These are phyloP conservation scores for Diabrotica undecimpunctata DNA, from an alignment of 1,140 invertebrate species.

Conservation along the genomic window DNA sequence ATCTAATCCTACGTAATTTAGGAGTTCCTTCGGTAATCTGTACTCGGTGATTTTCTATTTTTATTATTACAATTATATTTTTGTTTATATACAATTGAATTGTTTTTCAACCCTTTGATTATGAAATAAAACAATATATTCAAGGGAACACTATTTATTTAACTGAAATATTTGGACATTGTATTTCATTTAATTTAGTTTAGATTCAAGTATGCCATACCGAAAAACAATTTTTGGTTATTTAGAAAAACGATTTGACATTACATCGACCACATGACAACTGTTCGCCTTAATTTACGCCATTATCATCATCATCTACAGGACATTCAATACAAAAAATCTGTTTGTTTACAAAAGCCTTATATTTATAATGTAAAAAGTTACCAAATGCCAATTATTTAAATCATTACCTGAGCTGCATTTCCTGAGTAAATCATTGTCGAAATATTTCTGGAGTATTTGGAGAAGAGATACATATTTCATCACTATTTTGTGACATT, in stretches of 20 bases:
- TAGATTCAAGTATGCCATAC: slow-evolving; percentile 38
- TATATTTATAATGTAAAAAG: slow-evolving; percentile 19
- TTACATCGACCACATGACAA: slow-evolving; percentile 16
- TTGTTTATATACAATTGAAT: too few species aligned
- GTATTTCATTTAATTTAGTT: slow-evolving; percentile 29
- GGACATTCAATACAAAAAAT: slow-evolving; percentile 6
- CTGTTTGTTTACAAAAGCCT: neutral
- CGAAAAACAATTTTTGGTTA: slow-evolving; percentile 9
- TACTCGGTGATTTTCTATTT: too few species aligned
- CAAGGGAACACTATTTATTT: slow-evolving; percentile 51
- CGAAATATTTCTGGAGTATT: too few species aligned
- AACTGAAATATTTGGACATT: slow-evolving; percentile 41
- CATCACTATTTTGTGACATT: too few species aligned
- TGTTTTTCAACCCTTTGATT: neutral
- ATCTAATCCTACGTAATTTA: too few species aligned
- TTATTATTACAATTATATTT: too few species aligned
- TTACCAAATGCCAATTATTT: slow-evolving; percentile 9
- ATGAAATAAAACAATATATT: slow-evolving; percentile 8
- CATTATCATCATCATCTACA: slow-evolving; percentile 25
- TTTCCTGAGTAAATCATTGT: slow-evolving; percentile 41
- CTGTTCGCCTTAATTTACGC: slow-evolving; percentile 11
- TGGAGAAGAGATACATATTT: too few species aligned
- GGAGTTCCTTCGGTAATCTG: too few species aligned
- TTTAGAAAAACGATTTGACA: slow-evolving; percentile 9
- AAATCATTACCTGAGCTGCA: slow-evolving; percentile 43